phyloP scores from a whole-genome alignment of 2,113 vertebrate species.

The Xiphophorus couchianus region DNA sequence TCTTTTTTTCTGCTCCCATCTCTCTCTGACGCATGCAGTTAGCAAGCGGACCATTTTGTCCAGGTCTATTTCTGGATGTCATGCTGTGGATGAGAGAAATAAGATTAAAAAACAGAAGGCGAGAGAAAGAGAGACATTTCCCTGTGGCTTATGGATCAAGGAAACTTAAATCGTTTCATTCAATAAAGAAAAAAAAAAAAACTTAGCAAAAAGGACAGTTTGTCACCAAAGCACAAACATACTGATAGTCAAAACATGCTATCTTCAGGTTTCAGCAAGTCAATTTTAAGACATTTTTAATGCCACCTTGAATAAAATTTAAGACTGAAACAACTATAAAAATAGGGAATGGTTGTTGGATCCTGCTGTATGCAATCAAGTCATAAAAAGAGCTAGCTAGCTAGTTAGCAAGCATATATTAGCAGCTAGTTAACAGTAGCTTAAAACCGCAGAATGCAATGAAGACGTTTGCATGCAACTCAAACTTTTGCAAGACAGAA shows the following conservation, averaged over 20 bases:
- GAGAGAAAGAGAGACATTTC: constrained; percentile 52
- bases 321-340: too few relatives aligned
- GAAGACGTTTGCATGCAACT: too few relatives aligned
- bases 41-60: constrained; percentile 66
- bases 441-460: too few relatives aligned
- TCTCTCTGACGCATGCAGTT: constrained; percentile 61
- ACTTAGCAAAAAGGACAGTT: constrained; percentile 58
- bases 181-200: constrained; percentile 30
- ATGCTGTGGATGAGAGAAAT: constrained; percentile 61
- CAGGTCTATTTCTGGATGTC: constrained; percentile 74
- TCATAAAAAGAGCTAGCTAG: too few relatives aligned
- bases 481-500: too few relatives aligned
- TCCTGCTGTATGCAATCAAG: too few relatives aligned
- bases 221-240: constrained; percentile 31
- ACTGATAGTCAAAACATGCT: background rate
- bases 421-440: too few relatives aligned
- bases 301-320: too few relatives aligned
- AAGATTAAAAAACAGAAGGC: constrained; percentile 65
- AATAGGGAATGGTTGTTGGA: too few relatives aligned
- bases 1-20: background rate
- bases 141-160: constrained; percentile 58
- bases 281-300: too few relatives aligned
- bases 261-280: too few relatives aligned
- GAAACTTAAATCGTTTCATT: constrained; percentile 65
- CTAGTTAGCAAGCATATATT: too few relatives aligned